Base-by-base conservation (phyloP, 1,140 invertebrate species). In the Ceratitis capitata region DNA sequence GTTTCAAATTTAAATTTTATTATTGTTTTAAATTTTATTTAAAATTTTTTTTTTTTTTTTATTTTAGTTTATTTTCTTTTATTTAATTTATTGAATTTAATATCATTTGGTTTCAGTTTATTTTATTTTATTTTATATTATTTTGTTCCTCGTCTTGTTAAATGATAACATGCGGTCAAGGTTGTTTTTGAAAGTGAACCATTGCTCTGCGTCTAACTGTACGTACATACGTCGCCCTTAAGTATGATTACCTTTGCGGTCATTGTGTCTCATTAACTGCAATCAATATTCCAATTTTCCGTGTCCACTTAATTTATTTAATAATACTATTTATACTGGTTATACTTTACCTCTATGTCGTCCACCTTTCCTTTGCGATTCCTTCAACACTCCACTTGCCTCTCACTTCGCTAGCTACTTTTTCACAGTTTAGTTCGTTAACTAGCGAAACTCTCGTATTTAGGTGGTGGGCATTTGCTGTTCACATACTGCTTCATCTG, bases 231-330 rank as follows among this genome's bases (percentile, higher is more conserved):
- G n/a, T n/a, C 19, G 42, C 69, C 69, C 4, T 0, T 47, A 26
- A 47, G 29, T 26, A 35, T 53, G 23, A 83, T 19, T 47, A 16
- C 19, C 16, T 35, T 1, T 49, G 45, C 42, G 39, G n/a, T 29
- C 19, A 9, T 23, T 83, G 26, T 84, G 39, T 61, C 84, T 85
- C 84, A 85, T 85, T 83, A 85, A 51, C 12, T 69, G 74, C 56
- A 85, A 85, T 85, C 78, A 83, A 85, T 85, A 85, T 85, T 85
- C 85, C 49, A 23, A 85, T 61, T 83, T 85, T n/a, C 32, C 78
- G 74, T 85, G 85, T 85, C 56, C 78, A 85, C 74, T 69, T 51
- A 49, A 78, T 82, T 82, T 69, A 32, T 47, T 69, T 78, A 85
- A 69, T 85, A 69, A 23, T 49, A 74, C 35, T 61, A 45, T 26